Conservation (phyloP, 1,140 invertebrate species). For the Notospermus geniculatus region DNA sequence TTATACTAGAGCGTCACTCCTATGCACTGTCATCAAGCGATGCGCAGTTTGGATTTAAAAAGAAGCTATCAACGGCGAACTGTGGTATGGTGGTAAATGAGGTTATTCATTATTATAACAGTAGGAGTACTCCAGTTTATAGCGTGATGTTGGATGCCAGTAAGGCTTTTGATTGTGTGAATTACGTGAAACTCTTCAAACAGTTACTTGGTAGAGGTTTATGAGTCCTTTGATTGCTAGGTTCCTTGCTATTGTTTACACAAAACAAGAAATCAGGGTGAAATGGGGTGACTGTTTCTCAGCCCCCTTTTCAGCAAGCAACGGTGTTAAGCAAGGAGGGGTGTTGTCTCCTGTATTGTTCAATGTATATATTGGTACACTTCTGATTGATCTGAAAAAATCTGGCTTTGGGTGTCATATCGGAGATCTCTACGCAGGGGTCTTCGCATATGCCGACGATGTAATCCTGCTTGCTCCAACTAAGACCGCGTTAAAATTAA, state of each 20-base stretch:
- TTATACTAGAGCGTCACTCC: no score
- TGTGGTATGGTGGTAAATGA: background rate
- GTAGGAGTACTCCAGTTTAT: background rate
- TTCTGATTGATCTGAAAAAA: background rate
- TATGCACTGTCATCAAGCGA: background rate
- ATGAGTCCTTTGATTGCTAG: background rate
- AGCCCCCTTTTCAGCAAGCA: background rate
- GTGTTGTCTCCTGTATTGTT: background rate
- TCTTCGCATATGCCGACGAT: background rate
- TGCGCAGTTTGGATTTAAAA: conserved; percentile 3
- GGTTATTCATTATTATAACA: background rate
- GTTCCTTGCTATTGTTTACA: background rate
- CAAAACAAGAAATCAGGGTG: background rate
- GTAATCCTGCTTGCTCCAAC: background rate
- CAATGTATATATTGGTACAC: background rate
- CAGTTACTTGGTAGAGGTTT: background rate
- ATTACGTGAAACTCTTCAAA: background rate
- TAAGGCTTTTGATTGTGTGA: conserved; percentile 4
- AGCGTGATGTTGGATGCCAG: conserved; percentile 4
- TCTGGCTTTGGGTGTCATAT: conserved; percentile 1
- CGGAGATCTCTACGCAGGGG: background rate
- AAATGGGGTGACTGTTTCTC: background rate
- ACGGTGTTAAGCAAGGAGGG: conserved; percentile 3
- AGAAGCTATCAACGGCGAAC: background rate
- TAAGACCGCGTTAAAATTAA: no score